Conservation (phyloP, 2,113 vertebrate genomes). For the Alethe castanea region DNA sequence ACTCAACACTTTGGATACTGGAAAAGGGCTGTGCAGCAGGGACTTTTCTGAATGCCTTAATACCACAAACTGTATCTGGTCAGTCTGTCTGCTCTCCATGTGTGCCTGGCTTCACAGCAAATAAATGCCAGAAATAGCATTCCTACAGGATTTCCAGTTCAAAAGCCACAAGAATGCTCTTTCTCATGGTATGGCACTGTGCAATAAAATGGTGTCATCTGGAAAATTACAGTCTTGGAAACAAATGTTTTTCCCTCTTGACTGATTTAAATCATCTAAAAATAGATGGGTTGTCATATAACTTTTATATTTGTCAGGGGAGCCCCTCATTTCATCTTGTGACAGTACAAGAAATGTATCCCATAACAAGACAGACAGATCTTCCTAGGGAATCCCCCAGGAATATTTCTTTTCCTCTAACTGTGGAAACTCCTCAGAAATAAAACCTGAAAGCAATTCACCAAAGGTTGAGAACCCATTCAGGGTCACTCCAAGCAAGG, state of each 20-base stretch:
- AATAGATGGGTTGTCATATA: conserved; percentile 67
- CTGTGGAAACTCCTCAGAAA: conserved; percentile 8
- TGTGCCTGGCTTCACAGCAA: conserved; percentile 65
- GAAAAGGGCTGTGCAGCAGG: conserved; percentile 15
- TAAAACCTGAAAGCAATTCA: neutral
- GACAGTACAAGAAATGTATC: conserved; percentile 20
- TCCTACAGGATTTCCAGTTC: conserved; percentile 73
- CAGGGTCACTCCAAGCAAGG: neutral
- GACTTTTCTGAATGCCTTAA: conserved; percentile 59
- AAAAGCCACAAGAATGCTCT: conserved; percentile 76
- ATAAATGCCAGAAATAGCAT: conserved; percentile 74
- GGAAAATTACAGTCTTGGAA: conserved; percentile 77
- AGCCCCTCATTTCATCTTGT: conserved; percentile 36
- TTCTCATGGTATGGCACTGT: conserved; percentile 73
- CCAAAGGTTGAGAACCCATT: neutral
- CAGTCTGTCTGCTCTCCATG: conserved; percentile 64
- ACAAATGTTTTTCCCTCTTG: conserved; percentile 64
- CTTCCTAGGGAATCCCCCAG: conserved; percentile 32
- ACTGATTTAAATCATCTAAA: conserved; percentile 70
- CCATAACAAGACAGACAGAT: neutral
- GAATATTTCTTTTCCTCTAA: neutral
- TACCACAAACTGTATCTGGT: conserved; percentile 70
- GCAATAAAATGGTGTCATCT: conserved; percentile 74
- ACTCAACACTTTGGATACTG: conserved; percentile 41
- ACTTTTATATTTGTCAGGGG: conserved; percentile 50